These are phyloP conservation scores for Thamnophis sirtalis DNA, from an alignment of 2,113 vertebrate species.

Conservation along the genomic window DNA sequence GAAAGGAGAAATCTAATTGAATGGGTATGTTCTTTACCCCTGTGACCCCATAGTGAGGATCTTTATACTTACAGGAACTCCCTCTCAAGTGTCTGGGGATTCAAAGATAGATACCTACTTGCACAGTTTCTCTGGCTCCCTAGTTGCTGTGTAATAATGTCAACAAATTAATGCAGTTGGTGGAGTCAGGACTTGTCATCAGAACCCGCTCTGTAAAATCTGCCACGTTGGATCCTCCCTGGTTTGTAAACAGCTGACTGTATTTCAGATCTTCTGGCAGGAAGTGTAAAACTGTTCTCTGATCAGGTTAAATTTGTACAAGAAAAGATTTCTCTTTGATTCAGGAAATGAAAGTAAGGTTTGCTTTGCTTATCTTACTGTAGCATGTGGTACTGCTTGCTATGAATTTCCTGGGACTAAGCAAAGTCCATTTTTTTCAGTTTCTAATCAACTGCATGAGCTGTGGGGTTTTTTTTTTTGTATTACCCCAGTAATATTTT, in stretches of 20 bases:
- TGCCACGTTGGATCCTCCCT: constrained; percentile 24
- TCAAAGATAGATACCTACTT: not conserved
- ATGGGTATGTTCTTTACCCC: not conserved
- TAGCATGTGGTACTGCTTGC: not conserved
- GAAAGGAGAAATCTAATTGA: not conserved
- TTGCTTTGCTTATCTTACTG: not conserved
- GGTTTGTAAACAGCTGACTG: not conserved
- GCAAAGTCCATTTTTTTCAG: not conserved
- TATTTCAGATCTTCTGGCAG: not conserved
- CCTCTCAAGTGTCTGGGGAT: not conserved
- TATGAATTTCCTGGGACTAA: not conserved
- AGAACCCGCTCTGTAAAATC: not conserved
- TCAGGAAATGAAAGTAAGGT: not conserved
- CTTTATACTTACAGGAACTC: not conserved
- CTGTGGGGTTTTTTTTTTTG: not conserved
- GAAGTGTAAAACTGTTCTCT: not conserved
- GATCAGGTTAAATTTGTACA: not conserved
- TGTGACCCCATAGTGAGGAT: not conserved
- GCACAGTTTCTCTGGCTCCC: not conserved
- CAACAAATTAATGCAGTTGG: not conserved
- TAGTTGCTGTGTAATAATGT: not conserved
- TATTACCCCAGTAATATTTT: not conserved
- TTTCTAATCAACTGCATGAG: not conserved
- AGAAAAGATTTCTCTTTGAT: not conserved
- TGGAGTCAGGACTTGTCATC: not conserved